phyloP scores from a whole-genome alignment of 2,797 vertebrate genomes.

The Monodelphis domestica region DNA sequence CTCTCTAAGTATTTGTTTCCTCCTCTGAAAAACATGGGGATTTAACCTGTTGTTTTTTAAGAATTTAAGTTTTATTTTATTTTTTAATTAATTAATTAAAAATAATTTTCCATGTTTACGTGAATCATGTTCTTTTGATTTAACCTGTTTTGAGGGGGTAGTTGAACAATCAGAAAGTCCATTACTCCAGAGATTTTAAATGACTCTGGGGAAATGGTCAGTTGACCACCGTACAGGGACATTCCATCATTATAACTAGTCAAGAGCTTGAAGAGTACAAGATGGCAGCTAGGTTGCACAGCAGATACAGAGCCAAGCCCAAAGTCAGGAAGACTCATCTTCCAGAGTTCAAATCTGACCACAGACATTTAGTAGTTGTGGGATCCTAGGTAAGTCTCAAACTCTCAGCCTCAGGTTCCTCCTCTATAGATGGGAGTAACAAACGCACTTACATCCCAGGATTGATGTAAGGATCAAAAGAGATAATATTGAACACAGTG shows the following conservation, averaged over 20 bases:
- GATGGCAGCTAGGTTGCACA: background rate
- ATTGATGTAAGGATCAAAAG: background rate
- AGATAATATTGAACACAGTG: background rate
- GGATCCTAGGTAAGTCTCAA: background rate
- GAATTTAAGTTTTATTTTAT: too few species aligned
- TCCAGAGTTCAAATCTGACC: background rate
- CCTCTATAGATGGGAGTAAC: background rate
- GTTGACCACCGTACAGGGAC: background rate
- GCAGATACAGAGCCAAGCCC: background rate
- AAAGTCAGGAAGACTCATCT: background rate
- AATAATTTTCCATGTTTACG: too few species aligned
- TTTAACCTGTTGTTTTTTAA: background rate
- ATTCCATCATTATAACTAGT: background rate
- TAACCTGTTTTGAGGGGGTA: too few species aligned
- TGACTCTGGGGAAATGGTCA: background rate
- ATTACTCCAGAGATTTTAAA: background rate
- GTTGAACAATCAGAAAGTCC: background rate
- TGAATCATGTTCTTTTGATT: too few species aligned
- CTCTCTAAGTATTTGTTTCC: background rate
- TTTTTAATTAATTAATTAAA: too few species aligned
- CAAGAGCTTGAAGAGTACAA: background rate
- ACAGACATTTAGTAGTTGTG: background rate
- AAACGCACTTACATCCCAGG: background rate
- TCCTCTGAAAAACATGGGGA: background rate
- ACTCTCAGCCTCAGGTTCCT: background rate